phyloP scores from a whole-genome alignment of 1,140 invertebrate genomes.

The Monochamus saltuarius region DNA sequence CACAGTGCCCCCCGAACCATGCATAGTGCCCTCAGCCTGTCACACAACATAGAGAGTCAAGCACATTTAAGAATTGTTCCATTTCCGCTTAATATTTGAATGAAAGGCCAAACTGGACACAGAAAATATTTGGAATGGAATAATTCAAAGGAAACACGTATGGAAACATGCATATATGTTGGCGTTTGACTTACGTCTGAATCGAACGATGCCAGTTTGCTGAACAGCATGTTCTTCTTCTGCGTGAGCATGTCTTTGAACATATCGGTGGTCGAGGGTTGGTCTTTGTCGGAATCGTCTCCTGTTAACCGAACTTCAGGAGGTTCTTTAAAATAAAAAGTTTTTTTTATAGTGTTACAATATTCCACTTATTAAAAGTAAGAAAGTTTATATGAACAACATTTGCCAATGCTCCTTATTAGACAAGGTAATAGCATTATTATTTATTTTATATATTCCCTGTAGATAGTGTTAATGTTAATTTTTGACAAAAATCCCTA shows the following conservation, averaged over 20 bases:
- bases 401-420: neutral
- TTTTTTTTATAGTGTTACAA: neutral
- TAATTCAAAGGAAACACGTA: neutral
- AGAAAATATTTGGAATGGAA: neutral
- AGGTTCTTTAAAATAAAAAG: constrained; percentile 46
- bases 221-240: constrained; percentile 82
- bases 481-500: too few relatives aligned
- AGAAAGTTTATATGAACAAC: neutral
- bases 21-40: constrained; percentile 61
- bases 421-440: too few relatives aligned
- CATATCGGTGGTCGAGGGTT: constrained; percentile 80
- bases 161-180: constrained; percentile 9
- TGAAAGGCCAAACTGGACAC: neutral
- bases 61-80: constrained; percentile 32
- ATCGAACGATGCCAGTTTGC: constrained; percentile 84
- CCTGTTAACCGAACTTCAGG: constrained; percentile 55
- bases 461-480: too few relatives aligned
- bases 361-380: neutral
- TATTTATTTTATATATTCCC: too few relatives aligned
- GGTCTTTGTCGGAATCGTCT: constrained; percentile 55
- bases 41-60: constrained; percentile 41
- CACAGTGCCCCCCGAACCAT: constrained; percentile 58
- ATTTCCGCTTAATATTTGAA: constrained; percentile 22
- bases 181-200: constrained; percentile 71
- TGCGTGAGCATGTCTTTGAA: constrained; percentile 86